A percentile compares a stretch with the other conserved stretches of the same genome.
phyloP scores from a whole-genome alignment of 2,888 invertebrate species.

The Yponomeuta plumbellus region DNA sequence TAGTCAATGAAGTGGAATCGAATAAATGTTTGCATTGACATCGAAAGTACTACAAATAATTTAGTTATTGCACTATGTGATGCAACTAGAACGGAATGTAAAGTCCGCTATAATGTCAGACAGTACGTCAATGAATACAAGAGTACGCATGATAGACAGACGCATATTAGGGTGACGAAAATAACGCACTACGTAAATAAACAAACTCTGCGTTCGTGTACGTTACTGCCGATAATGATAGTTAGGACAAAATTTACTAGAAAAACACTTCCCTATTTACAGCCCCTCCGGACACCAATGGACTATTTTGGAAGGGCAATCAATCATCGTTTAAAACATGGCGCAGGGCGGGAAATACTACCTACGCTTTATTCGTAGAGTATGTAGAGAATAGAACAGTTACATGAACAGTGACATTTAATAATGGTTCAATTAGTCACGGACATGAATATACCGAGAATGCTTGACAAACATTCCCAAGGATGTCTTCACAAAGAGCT shows the following conservation, averaged over 20 bases:
- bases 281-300: constrained; percentile 10
- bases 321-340: constrained; percentile 15
- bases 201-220: constrained; percentile 1
- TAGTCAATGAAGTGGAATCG: background rate
- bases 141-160: background rate
- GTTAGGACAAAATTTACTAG: constrained; percentile 4
- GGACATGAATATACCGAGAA: constrained; percentile 1
- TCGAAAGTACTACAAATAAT: background rate
- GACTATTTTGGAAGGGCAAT: constrained; percentile 14
- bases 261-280: constrained; percentile 12
- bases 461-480: constrained; percentile 4
- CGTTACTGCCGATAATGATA: constrained; percentile 12
- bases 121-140: constrained; percentile 4
- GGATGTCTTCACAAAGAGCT: background rate
- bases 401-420: constrained; percentile 3
- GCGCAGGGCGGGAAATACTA: constrained; percentile 12
- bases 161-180: background rate
- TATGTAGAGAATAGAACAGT: constrained; percentile 13
- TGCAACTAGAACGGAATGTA: constrained; percentile 3
- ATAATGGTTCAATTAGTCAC: constrained; percentile 16
- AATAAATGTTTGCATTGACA: background rate
- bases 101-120: constrained; percentile 6
- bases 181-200: constrained; percentile 9
- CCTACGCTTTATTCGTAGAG: constrained; percentile 16
- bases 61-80: background rate